Evolutionary conservation across 2,888 invertebrate species (phyloP).

Genomic region (Itoplectis maculator): DNA sequence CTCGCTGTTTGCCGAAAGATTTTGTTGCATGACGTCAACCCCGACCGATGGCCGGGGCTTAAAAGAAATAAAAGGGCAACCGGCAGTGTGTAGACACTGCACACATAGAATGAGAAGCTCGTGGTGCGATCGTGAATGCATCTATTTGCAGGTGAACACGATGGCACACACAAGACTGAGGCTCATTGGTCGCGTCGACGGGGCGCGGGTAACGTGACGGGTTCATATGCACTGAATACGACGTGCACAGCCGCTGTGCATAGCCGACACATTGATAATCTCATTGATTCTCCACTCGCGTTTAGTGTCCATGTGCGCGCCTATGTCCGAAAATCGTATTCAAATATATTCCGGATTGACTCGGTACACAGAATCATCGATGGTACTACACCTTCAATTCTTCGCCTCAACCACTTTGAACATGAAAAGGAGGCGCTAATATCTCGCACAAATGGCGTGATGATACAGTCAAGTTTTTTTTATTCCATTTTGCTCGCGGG

Average conservation of each 20-base stretch:
- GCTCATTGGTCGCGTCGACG: slow-evolving; percentile 20
- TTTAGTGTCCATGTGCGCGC: not conserved
- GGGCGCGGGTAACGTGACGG: slow-evolving; percentile 7
- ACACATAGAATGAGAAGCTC: not conserved
- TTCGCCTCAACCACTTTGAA: not conserved
- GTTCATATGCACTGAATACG: not conserved
- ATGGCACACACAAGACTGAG: slow-evolving; percentile 15
- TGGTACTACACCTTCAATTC: not conserved
- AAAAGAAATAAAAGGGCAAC: not conserved
- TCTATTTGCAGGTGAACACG: slow-evolving; percentile 38
- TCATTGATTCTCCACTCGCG: not conserved
- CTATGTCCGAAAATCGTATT: not conserved
- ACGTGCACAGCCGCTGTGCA: not conserved
- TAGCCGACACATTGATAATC: not conserved
- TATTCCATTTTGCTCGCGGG: not conserved
- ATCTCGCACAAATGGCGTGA: not conserved
- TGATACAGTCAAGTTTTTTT: not conserved
- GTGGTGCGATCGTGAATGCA: slow-evolving; percentile 23
- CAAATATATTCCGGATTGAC: slow-evolving; percentile 1
- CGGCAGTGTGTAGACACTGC: not conserved
- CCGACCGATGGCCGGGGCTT: slow-evolving; percentile 5
- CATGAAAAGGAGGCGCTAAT: not conserved
- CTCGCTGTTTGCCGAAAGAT: slow-evolving; percentile 48
- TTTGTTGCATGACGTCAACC: slow-evolving; percentile 52
- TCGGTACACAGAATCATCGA: not conserved